Conservation (phyloP, 1,140 invertebrate species). For the Aporrectodea caliginosa region DNA sequence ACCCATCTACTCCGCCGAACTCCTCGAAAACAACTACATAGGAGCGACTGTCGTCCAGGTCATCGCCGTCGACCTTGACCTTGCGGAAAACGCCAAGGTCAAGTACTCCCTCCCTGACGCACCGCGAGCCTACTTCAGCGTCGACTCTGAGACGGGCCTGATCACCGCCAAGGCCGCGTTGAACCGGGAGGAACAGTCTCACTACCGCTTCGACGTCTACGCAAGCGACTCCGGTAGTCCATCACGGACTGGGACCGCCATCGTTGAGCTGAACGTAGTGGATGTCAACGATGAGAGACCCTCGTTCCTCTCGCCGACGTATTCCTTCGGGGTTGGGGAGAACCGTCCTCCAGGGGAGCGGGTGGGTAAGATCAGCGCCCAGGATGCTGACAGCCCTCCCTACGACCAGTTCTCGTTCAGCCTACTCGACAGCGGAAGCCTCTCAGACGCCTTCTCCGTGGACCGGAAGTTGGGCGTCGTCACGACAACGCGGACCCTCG, state of each 20-base stretch:
- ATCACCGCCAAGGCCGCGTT: slow-evolving; percentile 7
- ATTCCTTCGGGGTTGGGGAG: slow-evolving; percentile 25
- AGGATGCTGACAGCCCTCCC: slow-evolving; percentile 19
- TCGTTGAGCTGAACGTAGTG: slow-evolving; percentile 65
- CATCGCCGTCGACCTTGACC: slow-evolving; percentile 11
- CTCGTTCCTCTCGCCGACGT: slow-evolving; percentile 7
- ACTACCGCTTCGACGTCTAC: slow-evolving; percentile 7
- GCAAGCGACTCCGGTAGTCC: slow-evolving; percentile 1
- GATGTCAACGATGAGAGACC: slow-evolving; percentile 33
- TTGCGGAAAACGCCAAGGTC: slow-evolving; percentile 12
- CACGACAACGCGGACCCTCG: slow-evolving; percentile 8
- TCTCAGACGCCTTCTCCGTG: slow-evolving; percentile 3
- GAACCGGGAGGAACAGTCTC: not conserved
- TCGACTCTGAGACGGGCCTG: not conserved
- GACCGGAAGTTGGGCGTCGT: slow-evolving; percentile 18
- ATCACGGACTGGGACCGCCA: slow-evolving; percentile 60
- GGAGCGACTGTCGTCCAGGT: slow-evolving; percentile 5
- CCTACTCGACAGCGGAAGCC: not conserved
- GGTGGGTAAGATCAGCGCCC: slow-evolving; percentile 22
- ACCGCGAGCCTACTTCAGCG: not conserved
- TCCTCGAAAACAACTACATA: slow-evolving; percentile 70
- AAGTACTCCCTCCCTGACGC: not conserved
- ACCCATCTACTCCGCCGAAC: slow-evolving; percentile 3
- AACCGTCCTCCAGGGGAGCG: slow-evolving; percentile 20
- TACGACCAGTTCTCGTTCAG: slow-evolving; percentile 16